These are phyloP conservation scores for Neopipo cinnamomea DNA, from an alignment of 2,113 vertebrate species.

Conservation along the genomic window DNA sequence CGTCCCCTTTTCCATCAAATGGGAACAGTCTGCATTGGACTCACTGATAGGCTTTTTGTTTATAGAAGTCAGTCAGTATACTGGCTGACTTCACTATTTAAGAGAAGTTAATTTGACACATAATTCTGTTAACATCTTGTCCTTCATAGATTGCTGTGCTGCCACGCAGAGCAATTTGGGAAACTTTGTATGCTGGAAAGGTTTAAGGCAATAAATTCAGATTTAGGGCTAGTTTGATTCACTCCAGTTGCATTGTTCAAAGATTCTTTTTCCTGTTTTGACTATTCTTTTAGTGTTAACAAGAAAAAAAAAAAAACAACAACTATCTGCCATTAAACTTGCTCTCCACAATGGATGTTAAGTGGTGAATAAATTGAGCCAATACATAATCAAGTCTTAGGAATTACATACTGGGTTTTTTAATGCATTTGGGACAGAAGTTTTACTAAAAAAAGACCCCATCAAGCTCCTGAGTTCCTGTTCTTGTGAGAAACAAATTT, in stretches of 20 bases:
- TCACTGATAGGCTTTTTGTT: background rate
- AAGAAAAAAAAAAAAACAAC: background rate
- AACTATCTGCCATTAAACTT: background rate
- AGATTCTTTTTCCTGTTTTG: background rate
- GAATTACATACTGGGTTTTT: background rate
- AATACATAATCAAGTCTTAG: background rate
- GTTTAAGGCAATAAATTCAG: background rate
- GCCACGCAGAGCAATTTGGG: background rate
- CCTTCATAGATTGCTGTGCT: background rate
- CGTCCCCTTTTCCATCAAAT: background rate
- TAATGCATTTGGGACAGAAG: background rate
- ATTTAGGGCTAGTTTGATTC: background rate
- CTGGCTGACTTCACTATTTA: background rate
- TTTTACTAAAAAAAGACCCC: background rate
- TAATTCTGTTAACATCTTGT: background rate
- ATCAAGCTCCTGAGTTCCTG: background rate
- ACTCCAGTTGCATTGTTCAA: background rate
- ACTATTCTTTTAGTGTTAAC: background rate
- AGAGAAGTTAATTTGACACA: background rate
- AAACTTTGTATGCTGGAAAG: background rate
- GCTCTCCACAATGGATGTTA: background rate
- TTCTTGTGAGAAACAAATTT: background rate
- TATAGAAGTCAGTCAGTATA: background rate
- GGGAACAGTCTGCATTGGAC: background rate
- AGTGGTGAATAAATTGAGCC: background rate